phyloP scores from a whole-genome alignment of 2,797 vertebrate species.

The Pantherophis vulpinus region DNA sequence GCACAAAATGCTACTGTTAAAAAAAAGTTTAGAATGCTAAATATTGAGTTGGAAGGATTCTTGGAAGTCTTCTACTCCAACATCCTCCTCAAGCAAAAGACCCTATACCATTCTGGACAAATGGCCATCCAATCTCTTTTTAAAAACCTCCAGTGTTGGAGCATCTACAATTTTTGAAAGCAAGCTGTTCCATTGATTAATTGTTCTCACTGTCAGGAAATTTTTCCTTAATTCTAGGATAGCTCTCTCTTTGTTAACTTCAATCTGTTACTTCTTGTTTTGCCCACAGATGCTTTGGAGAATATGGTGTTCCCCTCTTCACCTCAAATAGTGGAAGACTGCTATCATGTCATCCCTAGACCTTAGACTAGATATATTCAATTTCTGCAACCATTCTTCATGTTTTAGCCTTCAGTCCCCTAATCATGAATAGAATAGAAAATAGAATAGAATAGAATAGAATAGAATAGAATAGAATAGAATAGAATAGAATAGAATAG shows the following conservation, averaged over 20 bases:
- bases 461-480: no score
- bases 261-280: not conserved
- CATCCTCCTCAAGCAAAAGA: not conserved
- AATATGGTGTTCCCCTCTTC: no score
- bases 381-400: no score
- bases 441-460: no score
- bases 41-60: not conserved
- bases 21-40: not conserved
- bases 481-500: no score
- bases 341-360: no score
- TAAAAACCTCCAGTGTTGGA: not conserved
- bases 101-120: not conserved
- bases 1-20: not conserved
- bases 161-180: no score
- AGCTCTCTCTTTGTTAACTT: not conserved
- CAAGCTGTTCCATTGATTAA: not conserved
- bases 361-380: no score
- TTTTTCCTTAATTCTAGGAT: not conserved
- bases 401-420: no score
- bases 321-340: no score
- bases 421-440: no score
- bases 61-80: not conserved
- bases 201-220: not conserved
- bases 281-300: not conserved
- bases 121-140: not conserved